Evolutionary conservation across 2,888 invertebrate genomes (phyloP).

Genomic region (Sarcophaga rosellei): DNA sequence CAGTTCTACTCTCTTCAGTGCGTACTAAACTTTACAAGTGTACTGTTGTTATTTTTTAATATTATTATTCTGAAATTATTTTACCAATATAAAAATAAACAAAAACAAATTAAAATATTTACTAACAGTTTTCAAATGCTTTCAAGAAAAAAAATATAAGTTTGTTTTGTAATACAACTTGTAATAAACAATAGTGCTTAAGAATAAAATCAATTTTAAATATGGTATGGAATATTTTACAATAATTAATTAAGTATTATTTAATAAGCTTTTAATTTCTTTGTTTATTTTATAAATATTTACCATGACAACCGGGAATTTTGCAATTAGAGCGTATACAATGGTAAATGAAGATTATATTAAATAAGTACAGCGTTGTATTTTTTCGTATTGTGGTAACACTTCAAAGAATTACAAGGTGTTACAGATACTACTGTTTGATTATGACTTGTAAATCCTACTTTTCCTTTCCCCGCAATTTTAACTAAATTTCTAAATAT

Average conservation of each 20-base stretch:
- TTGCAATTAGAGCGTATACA: neutral
- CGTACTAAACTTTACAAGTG: constrained; percentile 56
- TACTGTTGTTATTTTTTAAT: constrained; percentile 70
- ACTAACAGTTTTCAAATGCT: neutral
- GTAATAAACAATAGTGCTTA: neutral
- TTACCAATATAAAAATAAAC: neutral
- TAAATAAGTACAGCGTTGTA: neutral
- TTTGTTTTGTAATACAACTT: neutral
- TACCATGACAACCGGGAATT: constrained; percentile 68
- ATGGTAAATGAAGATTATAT: neutral
- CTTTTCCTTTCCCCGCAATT: no score
- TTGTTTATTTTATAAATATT: constrained; percentile 70
- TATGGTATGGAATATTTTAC: constrained; percentile 46
- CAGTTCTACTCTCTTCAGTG: constrained; percentile 46
- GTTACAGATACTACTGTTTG: no score
- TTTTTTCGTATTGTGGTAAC: neutral
- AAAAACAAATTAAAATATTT: neutral
- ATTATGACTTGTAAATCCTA: no score
- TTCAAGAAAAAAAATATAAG: no score
- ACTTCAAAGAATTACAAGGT: neutral
- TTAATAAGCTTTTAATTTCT: constrained; percentile 36
- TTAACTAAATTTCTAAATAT: no score
- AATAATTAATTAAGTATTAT: constrained; percentile 28
- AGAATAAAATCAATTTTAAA: neutral
- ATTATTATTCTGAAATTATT: constrained; percentile 11